Evolutionary conservation across 2,888 invertebrate genomes (phyloP).

Genomic region (Linnaemya vulpina): DNA sequence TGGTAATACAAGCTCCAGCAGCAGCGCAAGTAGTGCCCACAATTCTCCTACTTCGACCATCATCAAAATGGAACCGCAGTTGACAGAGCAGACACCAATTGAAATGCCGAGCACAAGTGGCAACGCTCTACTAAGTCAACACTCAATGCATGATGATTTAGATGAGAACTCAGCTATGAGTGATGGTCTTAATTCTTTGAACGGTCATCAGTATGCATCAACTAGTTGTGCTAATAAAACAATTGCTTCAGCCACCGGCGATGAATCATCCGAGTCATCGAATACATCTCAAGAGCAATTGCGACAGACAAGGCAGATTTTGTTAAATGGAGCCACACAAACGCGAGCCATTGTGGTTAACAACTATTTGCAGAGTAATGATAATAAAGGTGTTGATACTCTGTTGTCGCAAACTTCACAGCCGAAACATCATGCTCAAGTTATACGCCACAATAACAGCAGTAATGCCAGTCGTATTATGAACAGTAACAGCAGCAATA

Average conservation of each 20-base stretch:
- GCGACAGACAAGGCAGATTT: slow-evolving; percentile 74
- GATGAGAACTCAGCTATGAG: slow-evolving; percentile 77
- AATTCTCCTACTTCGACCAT: slow-evolving; percentile 74
- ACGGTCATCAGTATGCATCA: slow-evolving; percentile 75
- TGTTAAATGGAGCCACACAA: slow-evolving; percentile 76
- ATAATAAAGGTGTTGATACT: slow-evolving; percentile 75
- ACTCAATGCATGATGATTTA: slow-evolving; percentile 71
- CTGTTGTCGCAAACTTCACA: slow-evolving; percentile 65
- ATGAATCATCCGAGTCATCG: slow-evolving; percentile 81
- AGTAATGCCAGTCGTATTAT: slow-evolving; percentile 49
- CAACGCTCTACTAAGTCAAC: slow-evolving; percentile 67
- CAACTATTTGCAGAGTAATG: slow-evolving; percentile 81
- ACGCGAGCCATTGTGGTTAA: slow-evolving; percentile 81
- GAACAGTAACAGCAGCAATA: slow-evolving; percentile 69
- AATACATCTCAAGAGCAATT: slow-evolving; percentile 77
- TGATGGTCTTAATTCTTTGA: slow-evolving; percentile 75
- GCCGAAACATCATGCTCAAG: slow-evolving; percentile 74
- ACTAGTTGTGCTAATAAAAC: slow-evolving; percentile 73
- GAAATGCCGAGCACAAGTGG: slow-evolving; percentile 71
- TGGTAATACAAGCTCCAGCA: slow-evolving; percentile 72
- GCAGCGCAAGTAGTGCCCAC: slow-evolving; percentile 58
- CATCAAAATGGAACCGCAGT: slow-evolving; percentile 75
- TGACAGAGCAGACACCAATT: slow-evolving; percentile 36
- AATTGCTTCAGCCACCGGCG: slow-evolving; percentile 79
- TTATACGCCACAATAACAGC: slow-evolving; percentile 73